Base-by-base conservation (phyloP, 2,888 invertebrate species). In the Pristionchus japonicus region DNA sequence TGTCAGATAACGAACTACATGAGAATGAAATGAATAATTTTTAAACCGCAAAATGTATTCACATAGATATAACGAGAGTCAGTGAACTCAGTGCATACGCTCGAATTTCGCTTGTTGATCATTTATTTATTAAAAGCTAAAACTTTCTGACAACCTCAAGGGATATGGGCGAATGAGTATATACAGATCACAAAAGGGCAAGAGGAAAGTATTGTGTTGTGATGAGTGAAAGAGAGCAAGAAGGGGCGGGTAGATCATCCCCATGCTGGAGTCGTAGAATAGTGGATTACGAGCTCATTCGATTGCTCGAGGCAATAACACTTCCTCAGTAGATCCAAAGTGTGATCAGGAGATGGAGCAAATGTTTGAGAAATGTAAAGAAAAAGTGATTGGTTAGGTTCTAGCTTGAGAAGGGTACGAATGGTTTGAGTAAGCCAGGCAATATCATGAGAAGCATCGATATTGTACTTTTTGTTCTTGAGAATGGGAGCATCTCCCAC, bases 401-500 rank as follows among this genome's bases (percentile, higher is more conserved):
- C 40, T 37, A 86, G 49, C 17, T 67, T 47, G 34, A 86, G 74
- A 47, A 86, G 49, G 7, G 27, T 34, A 86, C 86, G 86, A 70
- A 86, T n/a, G 15, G 74, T 74, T 0, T 23, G 49, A 86, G 86
- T 49, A 17, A 86, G 86, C 47, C 49, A 86, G 13, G 86, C 70
- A 57, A 86, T 74, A 52, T 86, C 86, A 52, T 67, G 86, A 47
- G 86, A 70, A 43, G 47, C 47, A 49, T 86, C 86, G 20, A 74
- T 74, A 15, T 74, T 74, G 34, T 84, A 88, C 77, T 90, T 90
- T 64, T 90, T 91, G 49, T 88, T 87, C 77, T 91, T 90, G 47
- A 92, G 88, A 88, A 91, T 90, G 23, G 92, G 92, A 34, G 91
- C 92, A 88, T 92, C 91, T 64, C 90, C 91, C 47, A 92, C 91